Percentiles rank a stretch among this genome's conserved stretches.
Conservation (phyloP, 1,140 invertebrate genomes). For the Charaxes varanes region DNA sequence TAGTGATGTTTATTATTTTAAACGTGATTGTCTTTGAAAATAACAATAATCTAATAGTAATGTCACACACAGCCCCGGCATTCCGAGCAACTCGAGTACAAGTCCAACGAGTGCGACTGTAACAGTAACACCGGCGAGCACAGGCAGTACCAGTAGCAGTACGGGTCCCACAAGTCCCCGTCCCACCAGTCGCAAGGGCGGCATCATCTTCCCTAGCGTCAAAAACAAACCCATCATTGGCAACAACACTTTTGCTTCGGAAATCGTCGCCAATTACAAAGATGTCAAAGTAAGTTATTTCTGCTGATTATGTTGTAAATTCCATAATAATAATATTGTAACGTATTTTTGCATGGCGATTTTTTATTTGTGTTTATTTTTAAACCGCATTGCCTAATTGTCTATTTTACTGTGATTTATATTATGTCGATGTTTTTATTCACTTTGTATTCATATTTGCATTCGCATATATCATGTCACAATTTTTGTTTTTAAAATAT, state of each 20-base stretch:
- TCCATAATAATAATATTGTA: background rate
- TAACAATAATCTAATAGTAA: constrained; percentile 41
- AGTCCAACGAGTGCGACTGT: constrained; percentile 36
- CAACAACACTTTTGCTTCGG: constrained; percentile 87
- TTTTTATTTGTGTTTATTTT: too few relatives aligned
- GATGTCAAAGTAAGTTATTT: constrained; percentile 85
- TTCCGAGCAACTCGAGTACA: constrained; percentile 37
- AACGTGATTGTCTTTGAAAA: background rate
- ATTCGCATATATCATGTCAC: too few relatives aligned
- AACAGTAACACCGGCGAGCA: constrained; percentile 36
- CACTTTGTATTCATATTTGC: too few relatives aligned
- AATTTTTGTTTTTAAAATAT: too few relatives aligned
- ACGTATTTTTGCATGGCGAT: background rate
- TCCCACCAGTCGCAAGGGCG: constrained; percentile 78
- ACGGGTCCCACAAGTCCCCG: constrained; percentile 41
- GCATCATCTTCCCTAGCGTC: constrained; percentile 91
- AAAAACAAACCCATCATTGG: constrained; percentile 90
- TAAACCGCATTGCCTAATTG: too few relatives aligned
- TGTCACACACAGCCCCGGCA: constrained; percentile 58
- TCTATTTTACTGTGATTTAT: too few relatives aligned
- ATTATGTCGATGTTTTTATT: too few relatives aligned
- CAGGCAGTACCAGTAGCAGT: constrained; percentile 21
- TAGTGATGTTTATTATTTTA: constrained; percentile 4
- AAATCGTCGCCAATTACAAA: constrained; percentile 82
- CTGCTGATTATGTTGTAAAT: background rate